Evolutionary conservation across 2,797 vertebrate species (phyloP), one percentile per base, ranked within the genome.

Genomic region (Neosilurus mollespiculum): DNA sequence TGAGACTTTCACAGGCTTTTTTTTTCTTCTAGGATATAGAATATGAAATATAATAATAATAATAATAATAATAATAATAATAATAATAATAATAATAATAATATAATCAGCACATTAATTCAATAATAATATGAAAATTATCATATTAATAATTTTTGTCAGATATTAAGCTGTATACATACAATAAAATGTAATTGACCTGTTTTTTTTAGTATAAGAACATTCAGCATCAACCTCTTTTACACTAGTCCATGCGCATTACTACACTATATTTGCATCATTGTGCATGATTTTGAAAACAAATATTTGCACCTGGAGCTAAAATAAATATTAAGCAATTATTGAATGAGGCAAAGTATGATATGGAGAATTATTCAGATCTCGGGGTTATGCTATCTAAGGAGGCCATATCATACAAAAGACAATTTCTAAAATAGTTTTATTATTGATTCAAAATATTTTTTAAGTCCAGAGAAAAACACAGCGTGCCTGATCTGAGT

Each of bases 261-360:
- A 80, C 66, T 80, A 30, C 18, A 66, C 4, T 76, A 49, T 3
- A 66, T 66, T 53, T 78, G 43, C 61, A 51, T 24, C 30, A 49
- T 51, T 78, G 3, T 53, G 16, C 5, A 66, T 12, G 15, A 53
- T 53, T 79, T 76, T 26, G 22, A n/a, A 70, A 85, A 10, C 10
- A 71, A 59, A 24, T 56, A 9, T 22, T 67, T 22, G 58, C 49
- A 65, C 18, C 43, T 71, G 75, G 10, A 34, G 56, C 49, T 85
- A 51, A 30, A 77, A 80, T 84, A 81, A 87, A 82, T 86, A 43
- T 5, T 5, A 43, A 43, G 43, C 43, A 2, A 43, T 43, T 43
- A 43, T 43, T 43, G 43, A 30, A 30, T 30, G 30, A 43, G 43
- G 43, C 43, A 43, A 43, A 43, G 43, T 43, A 43, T 43, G 43